phyloP scores from a whole-genome alignment of 2,113 vertebrate genomes.

The Sturnus vulgaris region DNA sequence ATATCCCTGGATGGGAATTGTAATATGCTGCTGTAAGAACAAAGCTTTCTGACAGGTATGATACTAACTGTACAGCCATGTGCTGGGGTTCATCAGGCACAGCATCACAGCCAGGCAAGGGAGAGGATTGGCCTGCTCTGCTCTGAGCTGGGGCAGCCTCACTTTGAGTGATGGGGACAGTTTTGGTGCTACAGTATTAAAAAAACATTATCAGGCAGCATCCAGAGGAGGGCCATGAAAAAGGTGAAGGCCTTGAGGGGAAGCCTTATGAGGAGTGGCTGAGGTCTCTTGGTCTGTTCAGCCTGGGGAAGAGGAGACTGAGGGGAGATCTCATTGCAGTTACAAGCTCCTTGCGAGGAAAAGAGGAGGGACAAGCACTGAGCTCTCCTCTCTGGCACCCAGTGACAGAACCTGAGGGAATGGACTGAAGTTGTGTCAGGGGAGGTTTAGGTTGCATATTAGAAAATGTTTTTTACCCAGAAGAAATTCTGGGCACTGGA shows the following conservation, averaged over 20 bases:
- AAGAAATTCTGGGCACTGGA: background rate
- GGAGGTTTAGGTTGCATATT: background rate
- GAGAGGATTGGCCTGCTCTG: background rate
- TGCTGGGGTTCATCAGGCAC: background rate
- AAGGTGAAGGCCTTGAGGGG: background rate
- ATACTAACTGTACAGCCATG: accelerated
- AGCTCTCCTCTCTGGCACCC: background rate
- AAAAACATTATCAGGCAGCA: background rate
- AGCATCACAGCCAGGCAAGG: accelerated
- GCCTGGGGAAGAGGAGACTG: background rate
- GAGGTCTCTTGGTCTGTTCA: background rate
- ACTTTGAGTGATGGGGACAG: accelerated
- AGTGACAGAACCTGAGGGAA: background rate
- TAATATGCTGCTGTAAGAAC: background rate
- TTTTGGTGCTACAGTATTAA: background rate
- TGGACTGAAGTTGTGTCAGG: background rate
- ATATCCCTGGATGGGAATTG: background rate
- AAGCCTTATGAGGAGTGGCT: accelerated
- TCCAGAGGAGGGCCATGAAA: background rate
- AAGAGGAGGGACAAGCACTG: background rate
- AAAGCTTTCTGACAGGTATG: background rate
- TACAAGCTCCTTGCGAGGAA: background rate
- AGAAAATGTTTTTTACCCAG: background rate
- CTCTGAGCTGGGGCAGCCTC: background rate
- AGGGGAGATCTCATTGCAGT: background rate